These are phyloP conservation scores for Tetanocera ferruginea DNA, from an alignment of 2,888 invertebrate species.

Conservation along the genomic window DNA sequence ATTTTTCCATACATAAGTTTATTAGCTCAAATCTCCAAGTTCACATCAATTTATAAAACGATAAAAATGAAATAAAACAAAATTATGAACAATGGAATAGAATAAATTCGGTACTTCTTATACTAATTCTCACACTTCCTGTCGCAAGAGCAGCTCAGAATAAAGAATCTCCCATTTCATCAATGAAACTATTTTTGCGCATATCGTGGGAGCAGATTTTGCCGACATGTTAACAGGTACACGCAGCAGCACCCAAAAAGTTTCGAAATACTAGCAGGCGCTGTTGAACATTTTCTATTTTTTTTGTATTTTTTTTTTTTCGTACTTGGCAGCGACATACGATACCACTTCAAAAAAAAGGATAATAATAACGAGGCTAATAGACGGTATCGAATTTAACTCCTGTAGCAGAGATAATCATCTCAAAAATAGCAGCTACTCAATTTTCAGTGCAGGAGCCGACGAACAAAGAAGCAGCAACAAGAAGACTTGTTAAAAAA, in stretches of 20 bases:
- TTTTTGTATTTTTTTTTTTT: slow-evolving; percentile 35
- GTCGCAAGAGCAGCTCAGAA: neutral
- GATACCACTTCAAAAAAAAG: slow-evolving; percentile 66
- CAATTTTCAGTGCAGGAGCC: slow-evolving; percentile 29
- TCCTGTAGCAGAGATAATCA: slow-evolving; percentile 64
- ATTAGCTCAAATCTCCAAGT: neutral
- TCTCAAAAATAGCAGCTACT: slow-evolving; percentile 27
- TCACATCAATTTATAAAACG: slow-evolving; percentile 1
- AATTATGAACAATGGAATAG: neutral
- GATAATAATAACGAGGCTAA: slow-evolving; percentile 66
- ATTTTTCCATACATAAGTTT: neutral
- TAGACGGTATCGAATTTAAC: slow-evolving; percentile 68
- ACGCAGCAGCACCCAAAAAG: slow-evolving; percentile 26
- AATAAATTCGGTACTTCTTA: neutral
- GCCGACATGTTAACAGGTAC: slow-evolving; percentile 20
- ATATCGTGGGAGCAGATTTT: slow-evolving; percentile 27
- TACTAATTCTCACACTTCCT: slow-evolving; percentile 39
- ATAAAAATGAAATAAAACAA: neutral
- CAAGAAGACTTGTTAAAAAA: slow-evolving; percentile 30
- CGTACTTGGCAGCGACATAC: slow-evolving; percentile 48
- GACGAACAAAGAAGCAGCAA: slow-evolving; percentile 10
- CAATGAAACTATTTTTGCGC: slow-evolving; percentile 34
- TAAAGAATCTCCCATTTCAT: slow-evolving; percentile 35
- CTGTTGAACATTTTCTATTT: slow-evolving; percentile 27
- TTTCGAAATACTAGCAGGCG: neutral